These are phyloP conservation scores for Papilio dardanus DNA, from an alignment of 1,140 invertebrate species.

Conservation along the genomic window DNA sequence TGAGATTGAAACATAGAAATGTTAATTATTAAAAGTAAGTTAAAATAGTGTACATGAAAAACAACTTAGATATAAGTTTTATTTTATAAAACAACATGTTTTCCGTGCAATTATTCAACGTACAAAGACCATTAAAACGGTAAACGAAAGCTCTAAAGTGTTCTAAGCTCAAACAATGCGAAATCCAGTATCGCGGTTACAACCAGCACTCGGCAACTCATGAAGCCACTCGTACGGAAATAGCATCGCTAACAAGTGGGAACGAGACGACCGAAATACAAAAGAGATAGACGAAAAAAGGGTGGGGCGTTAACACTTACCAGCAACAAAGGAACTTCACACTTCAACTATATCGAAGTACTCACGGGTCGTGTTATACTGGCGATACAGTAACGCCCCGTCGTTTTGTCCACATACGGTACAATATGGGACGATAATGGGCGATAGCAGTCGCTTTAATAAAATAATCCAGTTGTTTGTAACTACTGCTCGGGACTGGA, in stretches of 20 bases:
- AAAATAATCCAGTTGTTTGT: slow-evolving; percentile 75
- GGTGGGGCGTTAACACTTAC: slow-evolving; percentile 53
- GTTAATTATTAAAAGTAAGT: too few relatives aligned
- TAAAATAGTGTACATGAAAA: too few relatives aligned
- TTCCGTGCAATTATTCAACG: neutral
- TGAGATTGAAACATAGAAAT: too few relatives aligned
- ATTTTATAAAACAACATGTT: neutral
- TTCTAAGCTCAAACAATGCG: slow-evolving; percentile 46
- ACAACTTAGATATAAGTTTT: neutral
- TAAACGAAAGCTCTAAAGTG: slow-evolving; percentile 33
- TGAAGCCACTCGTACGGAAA: slow-evolving; percentile 53
- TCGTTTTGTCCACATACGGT: slow-evolving; percentile 61
- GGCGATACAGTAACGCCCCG: slow-evolving; percentile 63
- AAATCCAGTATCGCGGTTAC: slow-evolving; percentile 33
- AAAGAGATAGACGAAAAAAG: slow-evolving; percentile 51
- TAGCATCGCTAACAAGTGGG: slow-evolving; percentile 43
- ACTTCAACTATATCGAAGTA: neutral
- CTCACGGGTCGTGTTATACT: slow-evolving; percentile 42
- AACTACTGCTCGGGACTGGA: slow-evolving; percentile 40
- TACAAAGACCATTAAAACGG: slow-evolving; percentile 27
- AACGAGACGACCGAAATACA: slow-evolving; percentile 43
- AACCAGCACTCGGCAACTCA: slow-evolving; percentile 48
- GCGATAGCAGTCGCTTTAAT: slow-evolving; percentile 60
- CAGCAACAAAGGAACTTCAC: slow-evolving; percentile 43
- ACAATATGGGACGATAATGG: slow-evolving; percentile 70